These are phyloP conservation scores for Danionella dracula DNA, from an alignment of 2,797 vertebrate species.

Conservation along the genomic window DNA sequence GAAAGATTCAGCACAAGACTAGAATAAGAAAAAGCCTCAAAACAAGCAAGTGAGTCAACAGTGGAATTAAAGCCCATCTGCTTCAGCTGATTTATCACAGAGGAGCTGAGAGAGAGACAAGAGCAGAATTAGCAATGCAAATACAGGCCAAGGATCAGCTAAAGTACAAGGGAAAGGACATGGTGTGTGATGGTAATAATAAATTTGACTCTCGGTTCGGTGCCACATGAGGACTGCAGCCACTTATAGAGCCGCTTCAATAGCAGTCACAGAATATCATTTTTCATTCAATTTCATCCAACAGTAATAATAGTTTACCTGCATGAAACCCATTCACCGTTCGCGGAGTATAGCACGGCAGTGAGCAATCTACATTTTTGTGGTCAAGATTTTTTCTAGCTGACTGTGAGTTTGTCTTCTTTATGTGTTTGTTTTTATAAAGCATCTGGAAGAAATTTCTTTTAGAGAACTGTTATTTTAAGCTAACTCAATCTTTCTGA, in stretches of 20 bases:
- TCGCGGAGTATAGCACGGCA: background rate
- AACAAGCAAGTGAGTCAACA: slow-evolving; percentile 28
- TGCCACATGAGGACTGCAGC: slow-evolving; percentile 27
- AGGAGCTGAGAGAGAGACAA: slow-evolving; percentile 29
- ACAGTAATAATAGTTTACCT: slow-evolving; percentile 7
- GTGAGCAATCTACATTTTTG: background rate
- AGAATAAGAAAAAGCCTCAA: slow-evolving; percentile 24
- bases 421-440: no score
- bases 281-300: slow-evolving; percentile 20
- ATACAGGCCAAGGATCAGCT: slow-evolving; percentile 45
- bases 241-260: slow-evolving; percentile 26
- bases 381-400: background rate
- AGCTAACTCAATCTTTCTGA: no score
- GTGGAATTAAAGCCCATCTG: slow-evolving; percentile 46
- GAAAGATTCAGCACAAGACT: slow-evolving; percentile 30
- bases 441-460: no score
- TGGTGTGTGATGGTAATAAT: slow-evolving; percentile 42
- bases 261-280: slow-evolving; percentile 11
- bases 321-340: slow-evolving; percentile 15
- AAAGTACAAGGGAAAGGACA: slow-evolving; percentile 44
- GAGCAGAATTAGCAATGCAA: slow-evolving; percentile 48
- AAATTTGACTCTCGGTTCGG: slow-evolving; percentile 45
- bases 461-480: no score
- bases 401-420: no score
- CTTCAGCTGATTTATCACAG: slow-evolving; percentile 42